Percentiles rank a stretch among this genome's conserved stretches.
Evolutionary conservation across 2,888 invertebrate genomes (phyloP).

Genomic region (Diabrotica balteata): DNA sequence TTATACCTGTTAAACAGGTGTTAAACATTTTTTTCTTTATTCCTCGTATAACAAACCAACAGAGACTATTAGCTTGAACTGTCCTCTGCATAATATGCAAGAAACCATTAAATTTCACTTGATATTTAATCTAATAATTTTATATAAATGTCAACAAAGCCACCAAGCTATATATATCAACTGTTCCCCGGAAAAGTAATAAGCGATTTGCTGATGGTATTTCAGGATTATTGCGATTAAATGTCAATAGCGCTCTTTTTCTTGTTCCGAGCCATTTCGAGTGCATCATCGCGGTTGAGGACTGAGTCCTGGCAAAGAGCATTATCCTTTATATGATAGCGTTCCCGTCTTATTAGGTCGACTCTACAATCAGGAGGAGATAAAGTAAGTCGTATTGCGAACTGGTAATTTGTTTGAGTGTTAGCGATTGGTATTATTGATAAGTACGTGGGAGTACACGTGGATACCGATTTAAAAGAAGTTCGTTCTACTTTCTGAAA

Average conservation of each 20-base stretch:
- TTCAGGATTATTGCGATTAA: slow-evolving; percentile 18
- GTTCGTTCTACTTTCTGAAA: no score
- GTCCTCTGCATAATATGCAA: no score
- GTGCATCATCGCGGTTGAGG: slow-evolving; percentile 19
- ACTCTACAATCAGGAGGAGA: background rate
- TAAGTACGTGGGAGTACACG: background rate
- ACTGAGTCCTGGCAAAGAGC: slow-evolving; percentile 23
- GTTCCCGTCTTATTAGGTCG: slow-evolving; percentile 19
- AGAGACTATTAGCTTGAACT: no score
- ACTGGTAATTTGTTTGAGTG: slow-evolving; percentile 4
- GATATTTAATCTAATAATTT: no score
- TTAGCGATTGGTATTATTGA: slow-evolving; percentile 1
- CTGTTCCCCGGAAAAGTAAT: background rate
- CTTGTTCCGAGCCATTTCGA: slow-evolving; percentile 18
- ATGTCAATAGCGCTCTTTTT: slow-evolving; percentile 16
- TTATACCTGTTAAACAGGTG: no score
- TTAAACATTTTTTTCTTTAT: no score
- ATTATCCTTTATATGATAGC: slow-evolving; percentile 20
- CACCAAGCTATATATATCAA: no score
- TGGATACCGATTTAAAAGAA: no score
- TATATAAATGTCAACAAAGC: no score
- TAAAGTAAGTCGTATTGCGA: slow-evolving; percentile 1
- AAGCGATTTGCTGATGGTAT: slow-evolving; percentile 2
- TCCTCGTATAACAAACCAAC: no score
- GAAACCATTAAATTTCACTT: no score